Evolutionary conservation across 1,140 invertebrate species (phyloP).

Genomic region (Scaptodrosophila lebanonensis): DNA sequence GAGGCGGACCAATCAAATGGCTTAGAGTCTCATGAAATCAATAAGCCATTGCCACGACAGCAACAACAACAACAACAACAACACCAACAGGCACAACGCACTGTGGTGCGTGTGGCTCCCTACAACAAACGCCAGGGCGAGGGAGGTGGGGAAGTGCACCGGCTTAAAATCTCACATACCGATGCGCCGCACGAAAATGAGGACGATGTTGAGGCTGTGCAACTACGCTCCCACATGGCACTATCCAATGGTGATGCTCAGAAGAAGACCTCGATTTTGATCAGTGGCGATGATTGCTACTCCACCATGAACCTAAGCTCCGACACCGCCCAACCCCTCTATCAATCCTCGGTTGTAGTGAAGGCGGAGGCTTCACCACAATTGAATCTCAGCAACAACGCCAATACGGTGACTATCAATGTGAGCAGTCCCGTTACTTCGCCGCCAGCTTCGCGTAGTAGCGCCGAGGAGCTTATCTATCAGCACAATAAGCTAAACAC

Average conservation of each 20-base stretch:
- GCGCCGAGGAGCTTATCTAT: constrained; percentile 56
- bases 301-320: constrained; percentile 82
- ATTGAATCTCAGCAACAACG: constrained; percentile 57
- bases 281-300: constrained; percentile 85
- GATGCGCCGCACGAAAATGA: constrained; percentile 38
- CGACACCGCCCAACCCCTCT: constrained; percentile 80
- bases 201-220: constrained; percentile 26
- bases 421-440: constrained; percentile 63
- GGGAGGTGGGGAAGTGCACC: constrained; percentile 77
- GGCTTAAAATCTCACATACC: constrained; percentile 80
- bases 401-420: constrained; percentile 80
- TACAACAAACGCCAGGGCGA: constrained; percentile 55
- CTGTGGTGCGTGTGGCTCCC: constrained; percentile 71
- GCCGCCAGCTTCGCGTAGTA: background rate
- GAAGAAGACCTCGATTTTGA: constrained; percentile 85
- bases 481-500: constrained; percentile 71
- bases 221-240: constrained; percentile 5
- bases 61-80: constrained; percentile 12
- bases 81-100: constrained; percentile 38
- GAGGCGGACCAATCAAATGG: background rate
- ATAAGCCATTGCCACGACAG: too few species aligned
- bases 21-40: too few species aligned
- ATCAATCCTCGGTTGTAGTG: constrained; percentile 83
- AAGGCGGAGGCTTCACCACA: constrained; percentile 12
- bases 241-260: constrained; percentile 60